Percentiles rank a stretch among this genome's conserved stretches.
Evolutionary conservation across 1,140 invertebrate genomes (phyloP).

Genomic region (Drosophila teissieri): DNA sequence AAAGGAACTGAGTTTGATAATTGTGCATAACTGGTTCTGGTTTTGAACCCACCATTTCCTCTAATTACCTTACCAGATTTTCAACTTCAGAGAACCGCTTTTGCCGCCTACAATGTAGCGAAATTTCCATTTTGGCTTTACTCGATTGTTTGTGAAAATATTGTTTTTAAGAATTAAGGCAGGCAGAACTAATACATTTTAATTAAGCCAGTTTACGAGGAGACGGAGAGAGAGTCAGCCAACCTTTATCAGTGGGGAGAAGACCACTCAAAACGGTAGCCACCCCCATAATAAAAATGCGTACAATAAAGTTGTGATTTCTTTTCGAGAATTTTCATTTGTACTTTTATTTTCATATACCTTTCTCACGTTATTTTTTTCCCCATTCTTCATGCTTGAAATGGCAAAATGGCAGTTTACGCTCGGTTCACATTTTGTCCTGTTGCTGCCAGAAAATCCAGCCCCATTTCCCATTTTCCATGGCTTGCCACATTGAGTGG

Average conservation of each 20-base stretch:
- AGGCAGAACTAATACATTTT: constrained; percentile 54
- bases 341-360: constrained; percentile 11
- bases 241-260: constrained; percentile 24
- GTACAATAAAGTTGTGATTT: constrained; percentile 71
- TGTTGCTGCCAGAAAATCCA: constrained; percentile 24
- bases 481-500: constrained; percentile 73
- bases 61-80: constrained; percentile 25
- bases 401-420: constrained; percentile 79
- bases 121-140: constrained; percentile 11
- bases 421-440: constrained; percentile 76
- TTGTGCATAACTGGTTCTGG: neutral
- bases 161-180: constrained; percentile 54
- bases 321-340: constrained; percentile 54
- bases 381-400: constrained; percentile 58
- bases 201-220: constrained; percentile 54
- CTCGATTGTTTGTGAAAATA: constrained; percentile 26
- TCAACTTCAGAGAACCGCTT: neutral
- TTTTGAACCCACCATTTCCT: neutral
- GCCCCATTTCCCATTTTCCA: constrained; percentile 16
- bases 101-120: constrained; percentile 24
- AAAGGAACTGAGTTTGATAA: constrained; percentile 14
- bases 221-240: neutral
- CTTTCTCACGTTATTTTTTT: constrained; percentile 19
- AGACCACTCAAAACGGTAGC: constrained; percentile 42
- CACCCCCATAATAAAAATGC: constrained; percentile 54